Conservation (phyloP, 92 coral and sea anemone genomes). For the Palythoa grandiflora region DNA sequence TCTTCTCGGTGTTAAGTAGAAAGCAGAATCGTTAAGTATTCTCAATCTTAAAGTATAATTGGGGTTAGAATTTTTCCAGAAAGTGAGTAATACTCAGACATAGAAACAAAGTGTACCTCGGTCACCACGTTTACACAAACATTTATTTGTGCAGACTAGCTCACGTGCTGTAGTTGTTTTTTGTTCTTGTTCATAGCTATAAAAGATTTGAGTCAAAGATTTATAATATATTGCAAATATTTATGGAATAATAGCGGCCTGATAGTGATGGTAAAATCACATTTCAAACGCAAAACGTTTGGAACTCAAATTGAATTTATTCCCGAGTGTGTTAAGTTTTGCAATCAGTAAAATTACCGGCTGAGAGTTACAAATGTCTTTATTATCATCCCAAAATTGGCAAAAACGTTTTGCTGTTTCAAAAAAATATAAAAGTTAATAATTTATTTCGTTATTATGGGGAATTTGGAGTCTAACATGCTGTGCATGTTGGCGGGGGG, state of each 20-base stretch:
- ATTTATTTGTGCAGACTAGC: no score
- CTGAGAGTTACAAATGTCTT: neutral
- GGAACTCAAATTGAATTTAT: neutral
- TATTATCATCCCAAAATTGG: neutral
- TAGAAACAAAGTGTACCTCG: no score
- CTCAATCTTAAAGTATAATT: no score
- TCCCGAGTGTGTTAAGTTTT: neutral
- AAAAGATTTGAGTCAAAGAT: neutral
- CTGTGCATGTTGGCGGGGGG: slow-evolving; percentile 11
- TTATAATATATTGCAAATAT: neutral
- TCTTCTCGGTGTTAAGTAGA: no score
- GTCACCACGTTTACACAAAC: no score
- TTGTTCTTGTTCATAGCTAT: neutral
- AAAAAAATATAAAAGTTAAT: neutral
- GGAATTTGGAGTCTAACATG: neutral
- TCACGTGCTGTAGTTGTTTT: no score
- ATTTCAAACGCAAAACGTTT: neutral
- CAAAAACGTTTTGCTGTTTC: neutral
- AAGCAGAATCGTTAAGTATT: no score
- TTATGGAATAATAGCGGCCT: neutral
- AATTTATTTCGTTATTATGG: slow-evolving; percentile 19
- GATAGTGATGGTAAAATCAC: neutral
- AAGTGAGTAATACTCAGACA: no score
- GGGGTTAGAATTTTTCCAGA: no score
- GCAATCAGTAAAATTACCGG: no score